Percentiles rank a stretch among this genome's conserved stretches.
Evolutionary conservation across 2,797 vertebrate genomes (phyloP).

Genomic region (Emydoidea blandingii): DNA sequence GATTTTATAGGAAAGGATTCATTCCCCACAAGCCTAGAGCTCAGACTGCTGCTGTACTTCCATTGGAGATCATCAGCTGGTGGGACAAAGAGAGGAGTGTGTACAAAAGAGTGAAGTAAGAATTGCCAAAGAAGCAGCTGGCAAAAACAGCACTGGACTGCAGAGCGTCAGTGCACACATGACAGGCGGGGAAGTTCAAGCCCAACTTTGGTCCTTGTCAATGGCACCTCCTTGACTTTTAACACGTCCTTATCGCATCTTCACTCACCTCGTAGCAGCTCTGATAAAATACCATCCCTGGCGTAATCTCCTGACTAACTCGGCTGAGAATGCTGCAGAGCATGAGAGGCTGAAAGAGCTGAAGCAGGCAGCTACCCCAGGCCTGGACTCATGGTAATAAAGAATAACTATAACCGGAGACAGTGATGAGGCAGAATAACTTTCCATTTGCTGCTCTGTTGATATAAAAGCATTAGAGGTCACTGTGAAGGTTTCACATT

Average conservation of each 20-base stretch:
- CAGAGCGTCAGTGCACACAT: conserved; percentile 45
- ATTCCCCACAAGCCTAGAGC: background rate
- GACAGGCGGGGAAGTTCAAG: conserved; percentile 41
- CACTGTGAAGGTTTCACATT: background rate
- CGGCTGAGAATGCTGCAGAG: conserved; percentile 14
- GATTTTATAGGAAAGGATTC: background rate
- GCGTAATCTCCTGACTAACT: conserved; percentile 34
- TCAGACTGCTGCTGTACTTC: background rate
- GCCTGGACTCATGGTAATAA: background rate
- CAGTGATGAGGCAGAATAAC: rapidly evolving
- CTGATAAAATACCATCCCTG: conserved; percentile 76
- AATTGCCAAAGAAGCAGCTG: conserved; percentile 13
- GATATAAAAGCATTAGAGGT: rapidly evolving
- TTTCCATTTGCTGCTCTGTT: rapidly evolving
- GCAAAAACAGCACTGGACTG: conserved; percentile 31
- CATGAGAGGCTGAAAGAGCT: background rate
- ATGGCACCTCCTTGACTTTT: conserved; percentile 80
- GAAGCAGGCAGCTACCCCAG: background rate
- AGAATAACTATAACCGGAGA: rapidly evolving
- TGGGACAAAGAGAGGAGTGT: background rate
- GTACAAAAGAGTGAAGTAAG: background rate
- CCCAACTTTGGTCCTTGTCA: conserved; percentile 61
- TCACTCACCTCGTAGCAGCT: conserved; percentile 38
- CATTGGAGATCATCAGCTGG: background rate
- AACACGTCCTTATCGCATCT: conserved; percentile 73